phyloP scores from a whole-genome alignment of 64 coral and sea anemone species.

The Dendrophyllia cribrosa region DNA sequence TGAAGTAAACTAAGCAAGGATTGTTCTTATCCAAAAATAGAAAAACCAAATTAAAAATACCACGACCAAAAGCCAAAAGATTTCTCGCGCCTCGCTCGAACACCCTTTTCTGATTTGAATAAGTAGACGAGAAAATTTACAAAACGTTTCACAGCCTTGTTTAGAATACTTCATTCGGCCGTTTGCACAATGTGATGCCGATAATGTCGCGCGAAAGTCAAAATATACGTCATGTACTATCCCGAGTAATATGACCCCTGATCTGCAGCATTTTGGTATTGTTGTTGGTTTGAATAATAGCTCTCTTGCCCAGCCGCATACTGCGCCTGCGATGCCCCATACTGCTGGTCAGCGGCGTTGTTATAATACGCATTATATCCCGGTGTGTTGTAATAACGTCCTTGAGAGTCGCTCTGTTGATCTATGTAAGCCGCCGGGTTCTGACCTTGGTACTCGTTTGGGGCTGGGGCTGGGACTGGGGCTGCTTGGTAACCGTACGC shows the following conservation, averaged over 20 bases:
- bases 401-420: neutral
- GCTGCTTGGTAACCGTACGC: constrained; percentile 36
- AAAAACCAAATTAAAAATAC: too few relatives aligned
- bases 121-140: too few relatives aligned
- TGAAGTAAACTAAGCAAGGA: too few relatives aligned
- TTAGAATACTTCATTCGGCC: too few relatives aligned
- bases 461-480: neutral
- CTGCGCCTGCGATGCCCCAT: constrained; percentile 8
- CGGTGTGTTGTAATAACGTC: neutral
- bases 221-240: neutral
- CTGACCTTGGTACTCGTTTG: neutral
- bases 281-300: constrained; percentile 11
- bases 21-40: too few relatives aligned
- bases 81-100: too few relatives aligned
- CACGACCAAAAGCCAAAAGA: too few relatives aligned
- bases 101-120: too few relatives aligned
- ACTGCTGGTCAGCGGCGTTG: neutral
- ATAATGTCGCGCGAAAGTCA: too few relatives aligned
- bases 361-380: neutral
- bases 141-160: too few relatives aligned
- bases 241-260: constrained; percentile 25
- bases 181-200: too few relatives aligned
- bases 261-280: constrained; percentile 7
- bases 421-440: neutral
- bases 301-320: neutral